Evolutionary conservation across 2,797 vertebrate genomes (phyloP), one percentile per base, ranked within the genome.

Genomic region (Propithecus deckenii): DNA sequence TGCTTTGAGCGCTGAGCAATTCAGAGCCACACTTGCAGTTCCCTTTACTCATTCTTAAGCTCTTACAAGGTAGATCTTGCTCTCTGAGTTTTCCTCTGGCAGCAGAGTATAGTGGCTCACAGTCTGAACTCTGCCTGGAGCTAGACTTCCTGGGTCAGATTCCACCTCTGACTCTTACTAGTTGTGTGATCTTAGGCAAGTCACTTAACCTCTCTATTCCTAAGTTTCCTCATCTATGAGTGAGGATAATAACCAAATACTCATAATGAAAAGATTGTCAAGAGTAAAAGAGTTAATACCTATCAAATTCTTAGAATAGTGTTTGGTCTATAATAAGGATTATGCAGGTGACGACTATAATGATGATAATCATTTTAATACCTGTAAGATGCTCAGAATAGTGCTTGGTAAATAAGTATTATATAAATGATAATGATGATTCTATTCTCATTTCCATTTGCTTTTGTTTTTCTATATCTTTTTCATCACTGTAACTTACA

Each of bases 171-270:
- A 20, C 43, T 38, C 38, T 30, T 30, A 8, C 6, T 4, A 4
- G 74, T 23, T 17, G 1, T 5, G 41, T 50, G 87, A 22, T 32
- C 75, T 23, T 46, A 23, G 50, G 48, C 23, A 22, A 13, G 22
- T 25, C 50, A 2, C 14, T 1, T 9, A 8, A 3, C 18, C 32
- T 22, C 48, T 9, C 30, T 0, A 5, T n/a, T 69, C 52, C 80
- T 87, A 48, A 22, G 43, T 74, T 61, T 75, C 81, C 12, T 38
- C 30, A 28, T 22, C 38, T 9, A 0, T 12, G 1, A 74, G 50
- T 10, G 12, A 17, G 10, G 15, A 23, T 30, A 3, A 63, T 8
- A 43, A 23, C 10, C 4, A 25, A 30, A 55, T 55, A 43, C 59
- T 59, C 32, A 13, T 22, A 4, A 32, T 48, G 17, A 20, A 25